phyloP scores from a whole-genome alignment of 2,797 vertebrate species.

The Astyanax mexicanus region DNA sequence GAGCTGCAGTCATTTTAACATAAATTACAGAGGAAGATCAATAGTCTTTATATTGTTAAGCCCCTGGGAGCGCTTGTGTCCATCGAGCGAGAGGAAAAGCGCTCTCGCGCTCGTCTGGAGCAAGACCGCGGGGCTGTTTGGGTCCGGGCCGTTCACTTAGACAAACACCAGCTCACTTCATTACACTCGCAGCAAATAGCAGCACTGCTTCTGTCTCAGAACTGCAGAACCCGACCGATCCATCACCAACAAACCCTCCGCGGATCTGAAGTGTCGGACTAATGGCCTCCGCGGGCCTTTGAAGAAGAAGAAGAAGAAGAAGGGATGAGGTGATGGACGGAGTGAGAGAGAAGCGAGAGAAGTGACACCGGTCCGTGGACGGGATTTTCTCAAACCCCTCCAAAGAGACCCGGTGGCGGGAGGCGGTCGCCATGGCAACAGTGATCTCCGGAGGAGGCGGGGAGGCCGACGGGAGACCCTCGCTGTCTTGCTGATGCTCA shows the following conservation, averaged over 20 bases:
- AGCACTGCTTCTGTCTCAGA: background rate
- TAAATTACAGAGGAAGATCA: slow-evolving; percentile 47
- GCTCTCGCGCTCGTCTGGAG: slow-evolving; percentile 33
- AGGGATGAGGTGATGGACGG: background rate
- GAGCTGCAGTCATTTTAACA: slow-evolving; percentile 31
- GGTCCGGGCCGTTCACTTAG: slow-evolving; percentile 6
- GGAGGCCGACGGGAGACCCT: background rate
- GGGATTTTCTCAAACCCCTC: background rate
- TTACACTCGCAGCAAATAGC: slow-evolving; percentile 26
- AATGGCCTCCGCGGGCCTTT: background rate
- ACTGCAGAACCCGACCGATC: background rate
- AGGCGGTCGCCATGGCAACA: slow-evolving; percentile 43
- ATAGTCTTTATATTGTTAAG: slow-evolving; percentile 38
- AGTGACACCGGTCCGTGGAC: background rate
- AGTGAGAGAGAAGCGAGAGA: background rate
- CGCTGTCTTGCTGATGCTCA: background rate
- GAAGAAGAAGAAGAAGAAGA: background rate
- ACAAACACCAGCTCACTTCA: slow-evolving; percentile 29
- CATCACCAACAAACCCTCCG: background rate
- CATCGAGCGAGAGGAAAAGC: slow-evolving; percentile 16
- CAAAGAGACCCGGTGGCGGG: background rate
- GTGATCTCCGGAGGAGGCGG: slow-evolving; percentile 33
- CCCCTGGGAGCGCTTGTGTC: slow-evolving; percentile 18
- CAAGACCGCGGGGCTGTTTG: slow-evolving; percentile 6
- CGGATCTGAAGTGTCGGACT: background rate